A percentile compares a stretch with the other conserved stretches of the same genome.
Evolutionary conservation across 2,888 invertebrate species (phyloP).

Genomic region (Linyphia triangularis): DNA sequence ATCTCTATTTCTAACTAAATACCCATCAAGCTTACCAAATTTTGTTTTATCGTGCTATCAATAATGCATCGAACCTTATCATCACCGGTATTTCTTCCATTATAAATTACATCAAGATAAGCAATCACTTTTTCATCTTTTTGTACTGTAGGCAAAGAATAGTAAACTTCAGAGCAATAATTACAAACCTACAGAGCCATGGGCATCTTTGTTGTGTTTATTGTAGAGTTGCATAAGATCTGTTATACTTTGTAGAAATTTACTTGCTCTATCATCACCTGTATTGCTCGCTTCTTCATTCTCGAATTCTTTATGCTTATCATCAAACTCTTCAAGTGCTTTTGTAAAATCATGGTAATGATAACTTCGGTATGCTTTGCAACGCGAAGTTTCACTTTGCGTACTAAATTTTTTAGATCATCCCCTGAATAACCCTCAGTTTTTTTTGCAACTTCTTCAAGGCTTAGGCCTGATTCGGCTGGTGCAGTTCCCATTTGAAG

Average conservation of each 20-base stretch:
- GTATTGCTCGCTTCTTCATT: too few relatives aligned
- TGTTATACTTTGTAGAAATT: too few relatives aligned
- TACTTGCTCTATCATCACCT: too few relatives aligned
- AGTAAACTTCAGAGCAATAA: conserved; percentile 3
- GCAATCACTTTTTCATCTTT: not conserved
- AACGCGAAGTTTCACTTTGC: conserved; percentile 76
- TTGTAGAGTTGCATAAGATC: too few relatives aligned
- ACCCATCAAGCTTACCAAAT: not conserved
- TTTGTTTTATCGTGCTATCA: not conserved
- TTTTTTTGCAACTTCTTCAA: conserved; percentile 31
- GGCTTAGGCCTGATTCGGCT: conserved; percentile 6
- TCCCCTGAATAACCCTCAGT: conserved; percentile 75
- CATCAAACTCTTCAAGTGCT: too few relatives aligned
- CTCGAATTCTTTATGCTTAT: too few relatives aligned
- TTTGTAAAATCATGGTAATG: too few relatives aligned
- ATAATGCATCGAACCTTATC: not conserved
- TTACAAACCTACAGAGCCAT: not conserved
- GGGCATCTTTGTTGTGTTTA: not conserved
- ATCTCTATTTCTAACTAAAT: not conserved
- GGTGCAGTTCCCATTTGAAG: conserved; percentile 37
- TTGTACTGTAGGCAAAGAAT: not conserved
- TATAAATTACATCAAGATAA: conserved; percentile 3
- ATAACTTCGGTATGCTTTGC: conserved; percentile 48
- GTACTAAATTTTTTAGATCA: conserved; percentile 73
- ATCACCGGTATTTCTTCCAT: not conserved